Base-by-base conservation (phyloP, 2,888 invertebrate species). In the Agrilus biguttatus region DNA sequence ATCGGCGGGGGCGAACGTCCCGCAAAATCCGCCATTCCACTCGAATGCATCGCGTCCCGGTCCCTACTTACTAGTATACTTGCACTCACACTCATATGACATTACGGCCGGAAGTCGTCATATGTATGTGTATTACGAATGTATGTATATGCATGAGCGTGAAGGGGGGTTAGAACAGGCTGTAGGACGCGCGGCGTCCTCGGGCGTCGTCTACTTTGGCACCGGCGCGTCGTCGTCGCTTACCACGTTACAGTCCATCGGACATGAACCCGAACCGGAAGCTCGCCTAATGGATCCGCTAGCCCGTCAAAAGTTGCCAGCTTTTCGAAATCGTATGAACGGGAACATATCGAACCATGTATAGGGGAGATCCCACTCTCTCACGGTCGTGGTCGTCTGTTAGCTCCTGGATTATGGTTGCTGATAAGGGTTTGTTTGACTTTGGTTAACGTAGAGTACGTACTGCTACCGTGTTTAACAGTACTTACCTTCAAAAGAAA, bases 271-370 rank as follows among this genome's bases (percentile, higher is more conserved):
- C 55, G 53, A 51, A 57, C 71, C 71, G 73, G 73, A 73, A 72
- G 73, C 72, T 68, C 72, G 71, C 71, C 72, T 72, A 73, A 72
- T 72, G 72, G 71, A 72, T 73, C 72, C 72, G 71, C 61, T 47
- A 46, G 51, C 45, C 49, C 47, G 51, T 51, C 52, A 53, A 53
- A 50, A 53, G 47, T 50, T 44, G 40, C 44, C 40, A 33, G 36
- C 43, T 41, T 17, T 40, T 37, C 34, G n/a, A 28, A 28, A 28
- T 28, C 28, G 28, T 28, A 28, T 10, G 21, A 7, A 21, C 21
- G 5, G 6, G 21, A 21, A 21, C 21, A 21, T 21, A 7, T 21
- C 5, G 21, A 5, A 6, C 4, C 4, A 10, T 6, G 10, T 4
- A 3, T 28, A 10, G 28, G 28, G 28, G 28, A 28, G 10, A 28